phyloP scores from a whole-genome alignment of 2,113 vertebrate species.

The Elgaria multicarinata region DNA sequence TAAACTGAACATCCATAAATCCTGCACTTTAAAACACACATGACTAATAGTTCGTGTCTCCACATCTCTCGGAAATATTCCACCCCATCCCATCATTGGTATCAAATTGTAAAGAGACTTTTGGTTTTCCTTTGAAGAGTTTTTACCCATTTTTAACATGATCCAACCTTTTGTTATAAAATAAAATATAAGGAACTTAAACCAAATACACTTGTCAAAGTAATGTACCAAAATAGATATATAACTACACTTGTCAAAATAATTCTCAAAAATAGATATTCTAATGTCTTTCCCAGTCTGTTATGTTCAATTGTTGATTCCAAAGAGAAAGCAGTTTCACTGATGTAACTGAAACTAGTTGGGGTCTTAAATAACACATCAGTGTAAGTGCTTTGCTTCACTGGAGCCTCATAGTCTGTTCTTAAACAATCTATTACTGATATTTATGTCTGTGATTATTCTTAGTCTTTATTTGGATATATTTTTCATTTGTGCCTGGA shows the following conservation, averaged over 20 bases:
- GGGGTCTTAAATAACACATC: background rate
- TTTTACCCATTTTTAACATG: background rate
- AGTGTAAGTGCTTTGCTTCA: constrained; percentile 11
- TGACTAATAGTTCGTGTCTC: background rate
- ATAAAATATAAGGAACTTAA: background rate
- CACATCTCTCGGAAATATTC: background rate
- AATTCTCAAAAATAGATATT: background rate
- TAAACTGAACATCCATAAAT: background rate
- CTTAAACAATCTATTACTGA: background rate
- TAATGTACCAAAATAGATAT: background rate
- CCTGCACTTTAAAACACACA: background rate
- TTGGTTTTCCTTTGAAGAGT: background rate
- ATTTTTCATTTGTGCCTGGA: background rate
- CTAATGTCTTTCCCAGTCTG: background rate
- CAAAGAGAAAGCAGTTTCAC: background rate
- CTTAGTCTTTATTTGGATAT: background rate
- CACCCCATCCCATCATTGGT: background rate
- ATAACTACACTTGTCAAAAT: background rate
- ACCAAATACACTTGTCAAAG: background rate
- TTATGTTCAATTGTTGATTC: background rate
- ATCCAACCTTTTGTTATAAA: background rate
- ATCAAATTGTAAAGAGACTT: background rate
- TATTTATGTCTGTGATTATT: constrained; percentile 21
- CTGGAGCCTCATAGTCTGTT: background rate
- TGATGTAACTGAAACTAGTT: background rate